Percentiles rank a stretch among this genome's conserved stretches.
phyloP scores from a whole-genome alignment of 1,140 invertebrate genomes.

The Papilio helenus region DNA sequence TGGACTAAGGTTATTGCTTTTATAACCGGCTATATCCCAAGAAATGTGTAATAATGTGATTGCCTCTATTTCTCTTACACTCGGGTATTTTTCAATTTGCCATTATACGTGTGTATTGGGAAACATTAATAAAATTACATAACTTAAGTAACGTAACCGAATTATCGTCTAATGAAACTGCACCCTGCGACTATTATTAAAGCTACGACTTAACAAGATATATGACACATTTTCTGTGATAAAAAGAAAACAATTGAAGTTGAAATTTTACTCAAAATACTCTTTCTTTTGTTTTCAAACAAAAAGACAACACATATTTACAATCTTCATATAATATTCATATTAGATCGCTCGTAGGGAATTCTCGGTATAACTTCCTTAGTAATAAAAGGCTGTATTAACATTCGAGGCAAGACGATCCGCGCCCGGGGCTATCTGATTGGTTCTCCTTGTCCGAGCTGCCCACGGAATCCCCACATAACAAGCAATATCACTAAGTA shows the following conservation, averaged over 20 bases:
- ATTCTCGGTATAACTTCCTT: conserved; percentile 27
- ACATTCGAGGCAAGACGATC: conserved; percentile 59
- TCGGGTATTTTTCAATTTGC: conserved; percentile 9
- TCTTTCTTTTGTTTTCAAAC: too few relatives aligned
- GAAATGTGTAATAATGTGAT: conserved; percentile 39
- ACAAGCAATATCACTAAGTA: conserved; percentile 36
- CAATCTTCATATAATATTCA: conserved; percentile 38
- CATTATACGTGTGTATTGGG: neutral
- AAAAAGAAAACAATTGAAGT: too few relatives aligned
- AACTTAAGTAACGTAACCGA: neutral
- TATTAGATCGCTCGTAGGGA: conserved; percentile 29
- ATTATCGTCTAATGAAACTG: neutral
- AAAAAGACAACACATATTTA: neutral
- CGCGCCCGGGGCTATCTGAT: conserved; percentile 59
- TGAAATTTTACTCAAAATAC: too few relatives aligned
- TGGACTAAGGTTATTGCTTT: conserved; percentile 47
- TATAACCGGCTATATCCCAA: conserved; percentile 36
- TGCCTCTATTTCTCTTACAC: conserved; percentile 37
- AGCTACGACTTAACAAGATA: neutral
- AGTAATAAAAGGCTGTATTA: conserved; percentile 71
- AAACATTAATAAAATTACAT: neutral
- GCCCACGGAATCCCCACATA: conserved; percentile 36
- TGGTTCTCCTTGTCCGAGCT: conserved; percentile 45
- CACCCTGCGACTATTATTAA: neutral
- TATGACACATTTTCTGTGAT: too few relatives aligned